phyloP scores from a whole-genome alignment of 2,888 invertebrate genomes.

The Platerodrilus igneus region DNA sequence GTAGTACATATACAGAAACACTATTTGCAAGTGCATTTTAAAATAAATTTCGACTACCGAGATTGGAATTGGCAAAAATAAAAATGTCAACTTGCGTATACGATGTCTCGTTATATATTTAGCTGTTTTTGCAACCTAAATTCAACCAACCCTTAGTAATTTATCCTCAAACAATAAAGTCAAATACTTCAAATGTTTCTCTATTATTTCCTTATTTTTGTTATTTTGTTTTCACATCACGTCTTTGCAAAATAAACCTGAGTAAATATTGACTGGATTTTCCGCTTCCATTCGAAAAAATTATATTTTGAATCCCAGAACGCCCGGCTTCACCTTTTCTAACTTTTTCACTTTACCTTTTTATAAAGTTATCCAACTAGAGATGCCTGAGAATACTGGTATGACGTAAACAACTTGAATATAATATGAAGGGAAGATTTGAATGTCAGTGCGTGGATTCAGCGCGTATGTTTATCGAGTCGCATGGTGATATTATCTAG shows the following conservation, averaged over 20 bases:
- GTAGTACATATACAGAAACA: no score
- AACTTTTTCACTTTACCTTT: slow-evolving; percentile 9
- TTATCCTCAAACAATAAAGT: no score
- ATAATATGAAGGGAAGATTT: slow-evolving; percentile 15
- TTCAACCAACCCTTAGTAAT: no score
- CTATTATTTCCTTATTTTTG: no score
- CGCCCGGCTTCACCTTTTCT: slow-evolving; percentile 4
- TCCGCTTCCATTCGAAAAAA: background rate
- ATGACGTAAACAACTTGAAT: slow-evolving; percentile 12
- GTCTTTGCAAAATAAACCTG: slow-evolving; percentile 4
- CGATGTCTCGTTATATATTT: no score
- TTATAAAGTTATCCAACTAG: slow-evolving; percentile 7
- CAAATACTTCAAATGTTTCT: no score
- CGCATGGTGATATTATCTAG: slow-evolving; percentile 23
- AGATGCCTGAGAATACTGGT: slow-evolving; percentile 6
- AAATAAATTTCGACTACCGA: no score
- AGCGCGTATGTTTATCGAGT: slow-evolving; percentile 20
- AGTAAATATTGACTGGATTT: slow-evolving; percentile 10
- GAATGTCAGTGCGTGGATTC: slow-evolving; percentile 22
- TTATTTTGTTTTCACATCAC: no score
- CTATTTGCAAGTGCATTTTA: no score
- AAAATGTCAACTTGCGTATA: no score
- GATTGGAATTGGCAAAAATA: no score
- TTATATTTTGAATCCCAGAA: background rate
- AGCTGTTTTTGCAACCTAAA: no score